These are phyloP conservation scores for Caenorhabditis brenneri DNA, from an alignment of 1,140 invertebrate genomes.

Conservation along the genomic window DNA sequence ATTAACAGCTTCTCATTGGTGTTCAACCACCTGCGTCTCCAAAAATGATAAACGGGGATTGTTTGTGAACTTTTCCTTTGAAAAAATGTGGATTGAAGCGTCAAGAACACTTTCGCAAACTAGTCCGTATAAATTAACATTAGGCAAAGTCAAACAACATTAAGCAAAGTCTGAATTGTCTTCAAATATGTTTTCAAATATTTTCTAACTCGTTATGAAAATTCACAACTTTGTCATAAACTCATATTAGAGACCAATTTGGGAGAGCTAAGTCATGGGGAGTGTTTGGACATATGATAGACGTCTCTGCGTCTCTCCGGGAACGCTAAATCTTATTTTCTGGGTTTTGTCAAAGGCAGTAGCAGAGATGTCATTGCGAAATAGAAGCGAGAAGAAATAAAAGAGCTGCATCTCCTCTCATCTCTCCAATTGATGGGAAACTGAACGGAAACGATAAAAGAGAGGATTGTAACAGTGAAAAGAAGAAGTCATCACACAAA, in stretches of 20 bases:
- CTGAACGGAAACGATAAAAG: neutral
- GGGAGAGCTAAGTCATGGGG: neutral
- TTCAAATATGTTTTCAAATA: no score
- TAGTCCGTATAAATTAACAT: no score
- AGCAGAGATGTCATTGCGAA: constrained; percentile 4
- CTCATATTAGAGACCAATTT: neutral
- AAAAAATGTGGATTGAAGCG: no score
- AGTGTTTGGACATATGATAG: neutral
- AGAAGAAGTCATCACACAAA: no score
- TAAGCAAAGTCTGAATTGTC: no score
- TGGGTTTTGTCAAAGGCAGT: neutral
- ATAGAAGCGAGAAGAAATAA: neutral
- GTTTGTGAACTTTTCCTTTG: no score
- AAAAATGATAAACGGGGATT: neutral
- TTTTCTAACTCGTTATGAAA: no score
- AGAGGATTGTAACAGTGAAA: neutral
- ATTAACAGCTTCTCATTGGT: neutral
- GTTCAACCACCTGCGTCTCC: neutral
- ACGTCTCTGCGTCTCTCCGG: neutral
- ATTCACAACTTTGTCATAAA: no score
- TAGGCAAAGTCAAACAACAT: no score
- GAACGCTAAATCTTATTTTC: constrained; percentile 10
- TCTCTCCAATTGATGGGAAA: neutral
- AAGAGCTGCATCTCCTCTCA: neutral
- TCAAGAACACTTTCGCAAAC: no score